phyloP scores from a whole-genome alignment of 2,888 invertebrate genomes.

The Tiphia femorata region DNA sequence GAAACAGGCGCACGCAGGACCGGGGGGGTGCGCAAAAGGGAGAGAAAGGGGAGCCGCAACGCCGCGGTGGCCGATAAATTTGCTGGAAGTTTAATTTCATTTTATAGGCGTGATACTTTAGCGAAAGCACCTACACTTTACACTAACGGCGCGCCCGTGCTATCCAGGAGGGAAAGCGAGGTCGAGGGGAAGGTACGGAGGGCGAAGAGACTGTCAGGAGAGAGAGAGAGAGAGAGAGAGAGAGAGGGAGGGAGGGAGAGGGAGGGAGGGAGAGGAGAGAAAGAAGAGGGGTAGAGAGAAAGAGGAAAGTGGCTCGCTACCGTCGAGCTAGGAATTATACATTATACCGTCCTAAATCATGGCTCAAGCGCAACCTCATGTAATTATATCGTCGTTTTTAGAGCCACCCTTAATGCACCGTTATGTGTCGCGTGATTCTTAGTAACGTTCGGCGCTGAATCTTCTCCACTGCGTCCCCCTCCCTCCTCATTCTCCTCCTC shows the following conservation, averaged over 20 bases:
- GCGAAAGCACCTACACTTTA: slow-evolving; percentile 58
- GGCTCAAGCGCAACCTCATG: slow-evolving; percentile 40
- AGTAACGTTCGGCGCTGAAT: slow-evolving; percentile 22
- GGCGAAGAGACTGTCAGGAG: neutral
- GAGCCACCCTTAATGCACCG: slow-evolving; percentile 37
- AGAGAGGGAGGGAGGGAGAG: slow-evolving; percentile 6
- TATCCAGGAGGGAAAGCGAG: too few relatives aligned
- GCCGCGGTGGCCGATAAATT: slow-evolving; percentile 55
- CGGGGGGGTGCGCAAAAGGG: neutral
- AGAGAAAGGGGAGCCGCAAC: slow-evolving; percentile 19
- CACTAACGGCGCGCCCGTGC: slow-evolving; percentile 49
- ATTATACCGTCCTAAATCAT: slow-evolving; percentile 53
- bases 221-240: slow-evolving; percentile 3
- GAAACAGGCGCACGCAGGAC: neutral
- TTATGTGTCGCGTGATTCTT: slow-evolving; percentile 37
- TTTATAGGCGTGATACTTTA: slow-evolving; percentile 64
- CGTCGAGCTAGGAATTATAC: slow-evolving; percentile 51
- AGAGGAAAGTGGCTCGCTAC: slow-evolving; percentile 16
- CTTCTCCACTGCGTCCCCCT: too few relatives aligned
- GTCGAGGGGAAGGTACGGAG: slow-evolving; percentile 14
- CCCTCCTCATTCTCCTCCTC: too few relatives aligned
- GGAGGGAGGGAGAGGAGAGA: slow-evolving; percentile 9
- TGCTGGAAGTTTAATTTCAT: slow-evolving; percentile 61
- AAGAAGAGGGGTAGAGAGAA: slow-evolving; percentile 3
- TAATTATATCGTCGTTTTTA: slow-evolving; percentile 58